These are phyloP conservation scores for Cuniculus paca DNA, from an alignment of 2,797 vertebrate genomes.

Conservation along the genomic window DNA sequence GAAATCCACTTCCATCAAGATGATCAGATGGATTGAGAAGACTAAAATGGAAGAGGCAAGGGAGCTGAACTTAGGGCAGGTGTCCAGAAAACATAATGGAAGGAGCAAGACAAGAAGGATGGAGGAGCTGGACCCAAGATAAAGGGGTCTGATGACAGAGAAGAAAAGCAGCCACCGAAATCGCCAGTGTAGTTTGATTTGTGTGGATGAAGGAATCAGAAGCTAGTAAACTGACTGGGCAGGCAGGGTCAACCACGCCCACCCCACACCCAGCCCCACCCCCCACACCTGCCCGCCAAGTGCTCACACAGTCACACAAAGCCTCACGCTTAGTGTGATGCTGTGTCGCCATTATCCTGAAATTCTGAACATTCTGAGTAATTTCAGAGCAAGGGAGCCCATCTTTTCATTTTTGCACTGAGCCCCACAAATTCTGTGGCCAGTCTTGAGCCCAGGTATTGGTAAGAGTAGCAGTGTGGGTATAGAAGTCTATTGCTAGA, in stretches of 20 bases:
- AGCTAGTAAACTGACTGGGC: background rate
- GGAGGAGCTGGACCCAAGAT: background rate
- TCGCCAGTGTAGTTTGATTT: background rate
- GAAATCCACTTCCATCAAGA: background rate
- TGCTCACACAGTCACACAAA: background rate
- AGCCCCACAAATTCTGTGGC: background rate
- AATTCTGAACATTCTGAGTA: background rate
- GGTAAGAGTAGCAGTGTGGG: fast-evolving
- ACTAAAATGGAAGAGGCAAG: background rate
- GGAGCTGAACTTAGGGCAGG: background rate
- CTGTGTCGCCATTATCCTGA: background rate
- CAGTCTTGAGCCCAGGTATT: background rate
- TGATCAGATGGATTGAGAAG: background rate
- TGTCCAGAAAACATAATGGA: background rate
- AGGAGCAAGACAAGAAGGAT: background rate
- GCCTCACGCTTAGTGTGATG: background rate
- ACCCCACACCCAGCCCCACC: background rate
- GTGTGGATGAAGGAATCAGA: background rate
- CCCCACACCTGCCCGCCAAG: background rate
- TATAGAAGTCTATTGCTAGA: background rate
- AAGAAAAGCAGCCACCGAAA: background rate
- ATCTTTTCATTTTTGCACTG: background rate
- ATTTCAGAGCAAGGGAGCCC: background rate
- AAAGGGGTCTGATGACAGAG: background rate
- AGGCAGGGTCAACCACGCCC: background rate